These are phyloP conservation scores for Cheilosia impressa DNA, from an alignment of 2,888 invertebrate species.

Conservation along the genomic window DNA sequence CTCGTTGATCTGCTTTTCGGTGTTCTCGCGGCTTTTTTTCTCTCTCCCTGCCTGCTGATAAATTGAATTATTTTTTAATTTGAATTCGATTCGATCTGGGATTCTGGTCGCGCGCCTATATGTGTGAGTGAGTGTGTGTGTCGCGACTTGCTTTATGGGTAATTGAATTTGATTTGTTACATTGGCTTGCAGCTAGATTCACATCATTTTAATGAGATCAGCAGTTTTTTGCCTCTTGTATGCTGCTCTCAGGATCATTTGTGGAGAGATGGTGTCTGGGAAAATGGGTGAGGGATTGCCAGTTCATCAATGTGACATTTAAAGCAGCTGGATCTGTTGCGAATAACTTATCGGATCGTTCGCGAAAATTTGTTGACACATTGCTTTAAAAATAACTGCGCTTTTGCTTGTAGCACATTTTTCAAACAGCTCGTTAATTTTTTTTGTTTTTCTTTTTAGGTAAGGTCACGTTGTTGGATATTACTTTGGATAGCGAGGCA, in stretches of 20 bases:
- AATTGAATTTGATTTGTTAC: constrained; percentile 75
- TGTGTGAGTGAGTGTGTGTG: constrained; percentile 22
- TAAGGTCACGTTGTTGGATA: constrained; percentile 9
- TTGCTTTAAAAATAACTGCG: constrained; percentile 28
- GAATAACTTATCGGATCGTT: constrained; percentile 60
- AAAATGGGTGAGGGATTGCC: neutral
- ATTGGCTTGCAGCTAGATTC: constrained; percentile 45
- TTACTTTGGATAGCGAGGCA: neutral
- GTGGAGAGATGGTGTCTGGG: neutral
- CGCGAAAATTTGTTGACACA: constrained; percentile 48
- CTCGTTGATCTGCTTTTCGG: constrained; percentile 26
- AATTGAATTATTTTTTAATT: constrained; percentile 73
- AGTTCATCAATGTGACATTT: constrained; percentile 41
- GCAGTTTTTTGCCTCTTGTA: neutral
- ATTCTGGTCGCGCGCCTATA: constrained; percentile 46
- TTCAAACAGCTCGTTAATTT: neutral
- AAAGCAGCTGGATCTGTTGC: constrained; percentile 45
- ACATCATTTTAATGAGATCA: constrained; percentile 69
- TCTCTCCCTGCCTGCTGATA: constrained; percentile 35
- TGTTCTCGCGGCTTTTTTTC: constrained; percentile 17
- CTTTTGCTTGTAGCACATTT: neutral
- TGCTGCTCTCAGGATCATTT: constrained; percentile 8
- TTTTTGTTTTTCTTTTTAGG: constrained; percentile 22
- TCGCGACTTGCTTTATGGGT: constrained; percentile 66
- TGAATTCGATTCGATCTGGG: constrained; percentile 67